phyloP scores from a whole-genome alignment of 2,113 vertebrate genomes.

The Dicaeum eximium region DNA sequence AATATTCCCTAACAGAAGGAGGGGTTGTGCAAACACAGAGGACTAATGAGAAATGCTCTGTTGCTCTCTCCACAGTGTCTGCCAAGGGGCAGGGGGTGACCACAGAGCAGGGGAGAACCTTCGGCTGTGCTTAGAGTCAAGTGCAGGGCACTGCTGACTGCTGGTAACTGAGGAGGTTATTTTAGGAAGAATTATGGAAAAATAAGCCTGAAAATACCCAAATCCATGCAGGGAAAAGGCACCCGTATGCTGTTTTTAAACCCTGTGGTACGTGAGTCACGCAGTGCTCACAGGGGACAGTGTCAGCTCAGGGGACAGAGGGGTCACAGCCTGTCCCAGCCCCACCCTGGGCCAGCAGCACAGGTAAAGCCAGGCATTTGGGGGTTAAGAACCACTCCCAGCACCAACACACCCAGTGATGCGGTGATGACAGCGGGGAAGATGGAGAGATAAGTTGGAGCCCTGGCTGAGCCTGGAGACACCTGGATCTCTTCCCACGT shows the following conservation, averaged over 20 bases:
- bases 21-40: constrained; percentile 57
- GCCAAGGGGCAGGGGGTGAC: constrained; percentile 63
- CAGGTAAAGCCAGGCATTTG: not conserved
- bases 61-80: constrained; percentile 28
- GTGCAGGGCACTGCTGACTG: constrained; percentile 68
- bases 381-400: not conserved
- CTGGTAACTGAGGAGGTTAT: constrained; percentile 71
- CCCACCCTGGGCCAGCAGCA: not conserved
- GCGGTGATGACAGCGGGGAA: not conserved
- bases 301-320: not conserved
- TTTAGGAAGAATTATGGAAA: constrained; percentile 73
- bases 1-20: constrained; percentile 64
- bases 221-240: constrained; percentile 35
- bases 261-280: constrained; percentile 72
- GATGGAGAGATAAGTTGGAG: not conserved
- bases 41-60: constrained; percentile 31
- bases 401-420: not conserved
- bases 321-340: constrained; percentile 61
- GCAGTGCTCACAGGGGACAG: constrained; percentile 13
- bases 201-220: constrained; percentile 67
- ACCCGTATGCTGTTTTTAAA: constrained; percentile 68
- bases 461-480: not conserved
- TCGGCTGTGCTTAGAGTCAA: constrained; percentile 14
- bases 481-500: not conserved
- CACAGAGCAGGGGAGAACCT: constrained; percentile 65